These are phyloP conservation scores for Agonopterix heracliana DNA, from an alignment of 2,888 invertebrate genomes.

Conservation along the genomic window DNA sequence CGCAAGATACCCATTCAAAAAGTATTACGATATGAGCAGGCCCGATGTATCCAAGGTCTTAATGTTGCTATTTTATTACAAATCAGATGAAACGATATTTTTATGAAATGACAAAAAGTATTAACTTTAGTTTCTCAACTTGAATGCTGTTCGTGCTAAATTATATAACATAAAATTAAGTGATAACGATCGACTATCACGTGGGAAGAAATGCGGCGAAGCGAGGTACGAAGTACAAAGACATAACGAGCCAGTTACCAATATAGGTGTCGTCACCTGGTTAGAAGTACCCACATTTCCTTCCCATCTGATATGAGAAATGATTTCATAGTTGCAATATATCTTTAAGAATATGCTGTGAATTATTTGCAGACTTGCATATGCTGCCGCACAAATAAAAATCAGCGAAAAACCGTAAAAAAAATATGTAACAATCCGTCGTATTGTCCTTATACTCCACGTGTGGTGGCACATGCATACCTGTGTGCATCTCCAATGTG, in stretches of 20 bases:
- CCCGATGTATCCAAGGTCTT: slow-evolving; percentile 41
- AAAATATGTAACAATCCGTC: slow-evolving; percentile 42
- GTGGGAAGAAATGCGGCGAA: slow-evolving; percentile 50
- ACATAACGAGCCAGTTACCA: slow-evolving; percentile 68
- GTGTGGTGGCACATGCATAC: slow-evolving; percentile 73
- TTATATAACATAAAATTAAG: slow-evolving; percentile 8
- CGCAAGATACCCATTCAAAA: slow-evolving; percentile 46
- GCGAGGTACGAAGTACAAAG: slow-evolving; percentile 57
- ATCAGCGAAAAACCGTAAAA: slow-evolving; percentile 24
- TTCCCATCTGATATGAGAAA: slow-evolving; percentile 35
- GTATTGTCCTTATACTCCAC: slow-evolving; percentile 45
- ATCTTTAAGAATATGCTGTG: slow-evolving; percentile 61
- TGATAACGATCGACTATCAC: slow-evolving; percentile 30
- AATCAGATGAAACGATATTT: slow-evolving; percentile 56
- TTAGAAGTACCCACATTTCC: slow-evolving; percentile 38
- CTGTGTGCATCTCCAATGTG: slow-evolving; percentile 68
- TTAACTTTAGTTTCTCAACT: slow-evolving; percentile 58
- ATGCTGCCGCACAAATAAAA: slow-evolving; percentile 72
- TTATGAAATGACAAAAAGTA: slow-evolving; percentile 72
- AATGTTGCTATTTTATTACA: slow-evolving; percentile 55
- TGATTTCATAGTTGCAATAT: slow-evolving; percentile 51
- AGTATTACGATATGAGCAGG: slow-evolving; percentile 57
- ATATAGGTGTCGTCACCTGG: slow-evolving; percentile 32
- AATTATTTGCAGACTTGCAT: slow-evolving; percentile 65
- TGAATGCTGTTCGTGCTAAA: slow-evolving; percentile 41